Conservation (phyloP, 2,888 invertebrate species). For the Poecilobothrus nobilitatus region DNA sequence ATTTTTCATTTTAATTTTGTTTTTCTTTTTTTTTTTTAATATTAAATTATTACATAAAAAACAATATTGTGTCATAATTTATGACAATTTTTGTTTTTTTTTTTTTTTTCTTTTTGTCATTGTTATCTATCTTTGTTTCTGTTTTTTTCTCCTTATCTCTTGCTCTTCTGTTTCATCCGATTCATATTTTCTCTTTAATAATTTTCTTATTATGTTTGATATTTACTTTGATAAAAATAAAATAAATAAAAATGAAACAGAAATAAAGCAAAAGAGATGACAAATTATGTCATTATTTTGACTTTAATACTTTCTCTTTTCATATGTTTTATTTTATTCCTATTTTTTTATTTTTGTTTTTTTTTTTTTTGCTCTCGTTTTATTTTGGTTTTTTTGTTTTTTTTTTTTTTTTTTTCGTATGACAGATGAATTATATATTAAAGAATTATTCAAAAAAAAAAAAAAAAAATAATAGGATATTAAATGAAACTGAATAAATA, state of each 20-base stretch:
- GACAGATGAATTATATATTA: no score
- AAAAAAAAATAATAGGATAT: no score
- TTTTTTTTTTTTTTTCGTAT: no score
- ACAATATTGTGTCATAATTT: not conserved
- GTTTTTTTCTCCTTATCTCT: not conserved
- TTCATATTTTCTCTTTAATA: no score
- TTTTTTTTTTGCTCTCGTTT: no score
- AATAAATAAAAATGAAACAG: not conserved
- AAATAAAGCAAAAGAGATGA: not conserved
- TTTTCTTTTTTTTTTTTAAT: not conserved
- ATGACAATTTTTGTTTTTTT: not conserved
- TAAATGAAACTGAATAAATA: no score
- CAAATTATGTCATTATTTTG: slow-evolving; percentile 1
- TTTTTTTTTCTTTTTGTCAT: not conserved
- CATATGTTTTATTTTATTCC: not conserved
- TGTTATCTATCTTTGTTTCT: not conserved
- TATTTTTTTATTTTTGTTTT: no score
- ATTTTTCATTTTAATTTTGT: not conserved
- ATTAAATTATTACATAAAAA: slow-evolving; percentile 1
- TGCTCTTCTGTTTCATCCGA: not conserved
- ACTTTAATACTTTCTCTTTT: not conserved
- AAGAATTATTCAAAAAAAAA: no score
- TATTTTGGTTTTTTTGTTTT: no score
- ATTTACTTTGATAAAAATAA: not conserved
- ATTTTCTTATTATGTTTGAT: not conserved